Evolutionary conservation across 2,888 invertebrate species (phyloP), one percentile per base, ranked within the genome.

Genomic region (Tuta absoluta): DNA sequence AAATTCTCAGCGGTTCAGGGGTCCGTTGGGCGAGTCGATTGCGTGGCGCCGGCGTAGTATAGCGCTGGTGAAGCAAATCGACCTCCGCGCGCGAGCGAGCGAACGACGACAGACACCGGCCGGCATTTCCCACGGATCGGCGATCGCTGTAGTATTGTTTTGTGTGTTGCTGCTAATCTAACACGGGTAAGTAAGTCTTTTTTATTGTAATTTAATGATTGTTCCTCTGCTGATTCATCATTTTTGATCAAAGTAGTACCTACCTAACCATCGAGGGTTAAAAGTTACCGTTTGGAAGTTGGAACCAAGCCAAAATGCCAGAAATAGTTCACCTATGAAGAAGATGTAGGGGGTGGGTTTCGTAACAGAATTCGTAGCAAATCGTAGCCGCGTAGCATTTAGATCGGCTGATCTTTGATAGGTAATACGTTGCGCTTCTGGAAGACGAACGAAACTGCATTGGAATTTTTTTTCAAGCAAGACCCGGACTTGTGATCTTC

Each of bases 51-150:
- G 83, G 86, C 86, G 83, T 82, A 69, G 69, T 63, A 66, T 67
- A 63, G 68, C 68, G 67, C 81, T 78, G 85, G 83, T 89, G 85
- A 84, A 87, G 85, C 85, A 81, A 77, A 88, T 84, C 87, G 84
- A 85, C 85, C 79, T 76, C 79, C 77, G 79, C 82, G 76, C 79
- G 78, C 79, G 81, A 81, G 75, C 82, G 78, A 77, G 28, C 28
- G 28, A 28, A 28, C 28, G 28, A 77, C 80, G 78, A 80, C 84
- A 85, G 80, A 79, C 80, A 85, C 86, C 85, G 85, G 86, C 86
- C 87, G 87, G 87, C 86, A 81, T 86, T 87, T 88, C 85, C 83
- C 85, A 86, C 85, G 84, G 82, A 82, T 82, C 82, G 82, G 78
- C 71, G 74, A 83, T 77, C 77, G 79, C 82, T 82, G 82, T 75